Evolutionary conservation across 2,797 vertebrate species (phyloP).

Genomic region (Cheirogaleus major): DNA sequence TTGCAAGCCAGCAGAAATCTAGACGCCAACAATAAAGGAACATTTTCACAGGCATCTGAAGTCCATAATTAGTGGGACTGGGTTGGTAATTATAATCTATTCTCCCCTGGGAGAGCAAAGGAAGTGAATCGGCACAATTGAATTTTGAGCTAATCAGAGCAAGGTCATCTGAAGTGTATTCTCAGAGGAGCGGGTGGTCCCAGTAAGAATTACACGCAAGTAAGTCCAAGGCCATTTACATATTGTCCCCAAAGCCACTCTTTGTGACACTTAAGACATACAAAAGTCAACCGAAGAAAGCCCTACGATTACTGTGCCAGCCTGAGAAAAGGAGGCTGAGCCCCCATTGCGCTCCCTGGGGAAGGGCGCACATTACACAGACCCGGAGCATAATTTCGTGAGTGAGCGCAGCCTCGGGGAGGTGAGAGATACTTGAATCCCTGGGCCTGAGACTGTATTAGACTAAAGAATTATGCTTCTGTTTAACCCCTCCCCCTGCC

Average conservation of each 20-base stretch:
- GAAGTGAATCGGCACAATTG: not conserved
- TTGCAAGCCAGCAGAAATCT: not conserved
- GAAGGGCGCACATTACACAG: not conserved
- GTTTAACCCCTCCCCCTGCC: no score
- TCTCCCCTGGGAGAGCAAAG: not conserved
- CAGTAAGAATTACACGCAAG: not conserved
- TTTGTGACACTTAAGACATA: not conserved
- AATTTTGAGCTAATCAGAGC: not conserved
- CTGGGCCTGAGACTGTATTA: not conserved
- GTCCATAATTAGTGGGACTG: not conserved
- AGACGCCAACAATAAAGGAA: not conserved
- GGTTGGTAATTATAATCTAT: not conserved
- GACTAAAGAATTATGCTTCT: not conserved
- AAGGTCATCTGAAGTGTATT: not conserved
- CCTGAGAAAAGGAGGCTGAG: not conserved
- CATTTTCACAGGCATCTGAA: not conserved
- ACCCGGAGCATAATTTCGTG: not conserved
- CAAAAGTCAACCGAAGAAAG: not conserved
- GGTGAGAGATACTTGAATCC: not conserved
- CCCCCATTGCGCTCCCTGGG: not conserved
- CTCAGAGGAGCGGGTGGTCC: not conserved
- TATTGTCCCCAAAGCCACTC: no score
- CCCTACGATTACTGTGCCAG: rapidly evolving
- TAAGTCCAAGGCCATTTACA: not conserved
- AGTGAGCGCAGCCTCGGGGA: not conserved